Conservation (phyloP, 2,888 invertebrate species). For the Reticulitermes lucifugus region DNA sequence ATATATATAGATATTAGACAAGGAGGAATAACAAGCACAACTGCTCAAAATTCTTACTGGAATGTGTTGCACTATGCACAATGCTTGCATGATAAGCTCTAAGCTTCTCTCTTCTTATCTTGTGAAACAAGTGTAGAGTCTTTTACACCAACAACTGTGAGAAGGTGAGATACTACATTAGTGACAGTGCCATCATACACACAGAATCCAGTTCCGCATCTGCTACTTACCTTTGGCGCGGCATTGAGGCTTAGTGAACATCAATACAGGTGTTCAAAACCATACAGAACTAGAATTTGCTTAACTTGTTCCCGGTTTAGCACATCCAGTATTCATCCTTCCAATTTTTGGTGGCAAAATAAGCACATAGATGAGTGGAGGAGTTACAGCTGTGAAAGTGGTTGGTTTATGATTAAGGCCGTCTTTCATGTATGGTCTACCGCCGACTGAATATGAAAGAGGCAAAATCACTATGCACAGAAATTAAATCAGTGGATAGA, state of each 20-base stretch:
- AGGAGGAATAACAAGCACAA: not conserved
- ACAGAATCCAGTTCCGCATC: not conserved
- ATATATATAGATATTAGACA: not conserved
- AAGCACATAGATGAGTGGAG: too few relatives aligned
- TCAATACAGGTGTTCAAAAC: constrained; percentile 5
- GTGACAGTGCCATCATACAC: not conserved
- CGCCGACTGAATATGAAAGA: too few relatives aligned
- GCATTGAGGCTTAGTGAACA: not conserved
- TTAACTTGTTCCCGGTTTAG: not conserved
- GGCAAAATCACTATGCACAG: too few relatives aligned
- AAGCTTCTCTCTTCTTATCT: constrained; percentile 12
- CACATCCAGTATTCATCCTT: not conserved
- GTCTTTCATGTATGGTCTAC: too few relatives aligned
- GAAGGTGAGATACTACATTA: constrained; percentile 21
- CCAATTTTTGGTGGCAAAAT: not conserved
- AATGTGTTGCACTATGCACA: constrained; percentile 35
- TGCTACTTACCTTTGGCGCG: constrained; percentile 21
- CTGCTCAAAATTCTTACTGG: constrained; percentile 25
- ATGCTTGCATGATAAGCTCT: constrained; percentile 29
- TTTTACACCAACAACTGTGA: constrained; percentile 12
- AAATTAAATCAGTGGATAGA: too few relatives aligned
- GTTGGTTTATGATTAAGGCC: too few relatives aligned
- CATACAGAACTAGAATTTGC: not conserved
- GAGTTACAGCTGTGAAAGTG: too few relatives aligned
- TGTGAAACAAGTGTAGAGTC: not conserved